A percentile compares a stretch with the other conserved stretches of the same genome.
Conservation (phyloP, 2,113 vertebrate genomes). For the Rhinichthys klamathensis region DNA sequence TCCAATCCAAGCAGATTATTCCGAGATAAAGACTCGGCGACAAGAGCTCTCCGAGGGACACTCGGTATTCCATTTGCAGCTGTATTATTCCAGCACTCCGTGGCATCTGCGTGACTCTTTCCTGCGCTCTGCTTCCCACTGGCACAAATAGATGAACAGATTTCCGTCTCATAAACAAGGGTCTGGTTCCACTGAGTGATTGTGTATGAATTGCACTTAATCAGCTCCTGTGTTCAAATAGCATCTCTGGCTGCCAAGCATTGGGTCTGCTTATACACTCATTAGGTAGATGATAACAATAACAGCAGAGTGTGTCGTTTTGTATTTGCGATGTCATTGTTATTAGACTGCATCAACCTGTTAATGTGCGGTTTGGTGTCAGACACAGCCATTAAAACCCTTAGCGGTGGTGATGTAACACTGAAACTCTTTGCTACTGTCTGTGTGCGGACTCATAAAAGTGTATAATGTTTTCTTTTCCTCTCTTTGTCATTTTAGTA, state of each 20-base stretch:
- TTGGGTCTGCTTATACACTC: conserved; percentile 13
- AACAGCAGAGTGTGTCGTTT: conserved; percentile 38
- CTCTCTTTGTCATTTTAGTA: conserved; percentile 8
- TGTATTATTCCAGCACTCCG: conserved; percentile 46
- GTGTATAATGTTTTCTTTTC: not conserved
- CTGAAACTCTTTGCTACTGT: not conserved
- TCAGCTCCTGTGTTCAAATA: conserved; percentile 52
- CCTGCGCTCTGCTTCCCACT: conserved; percentile 43
- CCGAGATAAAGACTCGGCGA: conserved; percentile 42
- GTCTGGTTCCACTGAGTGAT: conserved; percentile 46
- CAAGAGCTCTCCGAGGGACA: conserved; percentile 50
- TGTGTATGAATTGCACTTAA: conserved; percentile 52
- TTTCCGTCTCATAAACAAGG: conserved; percentile 52
- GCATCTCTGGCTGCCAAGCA: conserved; percentile 22
- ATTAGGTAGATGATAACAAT: conserved; percentile 41
- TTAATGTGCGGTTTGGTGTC: conserved; percentile 22
- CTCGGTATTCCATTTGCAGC: conserved; percentile 42
- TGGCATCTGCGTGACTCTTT: conserved; percentile 46
- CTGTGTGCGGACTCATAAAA: not conserved
- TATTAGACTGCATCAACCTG: conserved; percentile 45
- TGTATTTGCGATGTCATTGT: conserved; percentile 29
- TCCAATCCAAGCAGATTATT: conserved; percentile 48
- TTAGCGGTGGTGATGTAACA: not conserved
- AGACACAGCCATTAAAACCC: conserved; percentile 10
- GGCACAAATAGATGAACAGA: conserved; percentile 59